phyloP scores from a whole-genome alignment of 2,888 invertebrate genomes.

The Chloroclystis v-ata region DNA sequence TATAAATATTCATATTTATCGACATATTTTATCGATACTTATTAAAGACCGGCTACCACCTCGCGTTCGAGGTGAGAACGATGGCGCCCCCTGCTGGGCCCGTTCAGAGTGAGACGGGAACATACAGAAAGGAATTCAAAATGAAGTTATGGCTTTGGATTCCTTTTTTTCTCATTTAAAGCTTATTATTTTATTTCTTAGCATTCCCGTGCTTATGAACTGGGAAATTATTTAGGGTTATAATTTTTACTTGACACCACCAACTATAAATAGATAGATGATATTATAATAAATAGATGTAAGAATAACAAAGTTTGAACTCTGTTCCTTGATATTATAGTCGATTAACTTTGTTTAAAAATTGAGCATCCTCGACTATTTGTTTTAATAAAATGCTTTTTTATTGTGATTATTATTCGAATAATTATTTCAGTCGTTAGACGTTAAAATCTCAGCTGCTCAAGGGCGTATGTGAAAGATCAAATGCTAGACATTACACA shows the following conservation, averaged over 20 bases:
- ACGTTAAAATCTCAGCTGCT: too few relatives aligned
- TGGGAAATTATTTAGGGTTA: constrained; percentile 31
- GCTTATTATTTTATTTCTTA: constrained; percentile 65
- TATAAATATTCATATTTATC: constrained; percentile 76
- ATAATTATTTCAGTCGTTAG: too few relatives aligned
- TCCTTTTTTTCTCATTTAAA: constrained; percentile 56
- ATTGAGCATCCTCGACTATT: too few relatives aligned
- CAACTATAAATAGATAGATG: too few relatives aligned
- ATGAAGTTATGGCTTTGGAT: constrained; percentile 72
- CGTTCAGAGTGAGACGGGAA: constrained; percentile 69
- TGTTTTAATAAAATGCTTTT: too few relatives aligned
- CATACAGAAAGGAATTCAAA: constrained; percentile 72
- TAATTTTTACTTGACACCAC: constrained; percentile 17
- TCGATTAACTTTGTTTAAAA: too few relatives aligned
- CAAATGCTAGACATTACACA: too few relatives aligned
- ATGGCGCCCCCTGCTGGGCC: constrained; percentile 73
- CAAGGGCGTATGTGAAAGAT: too few relatives aligned
- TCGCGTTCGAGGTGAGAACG: constrained; percentile 78
- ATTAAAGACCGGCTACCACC: constrained; percentile 76
- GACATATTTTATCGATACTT: constrained; percentile 77
- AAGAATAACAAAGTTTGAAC: too few relatives aligned
- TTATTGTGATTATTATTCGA: too few relatives aligned
- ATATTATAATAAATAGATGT: not conserved
- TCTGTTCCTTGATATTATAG: too few relatives aligned
- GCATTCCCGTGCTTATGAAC: constrained; percentile 47